A percentile compares a stretch with the other conserved stretches of the same genome.
phyloP scores from a whole-genome alignment of 37 sponge, comb jelly and placozoan species.

The Bolinopsis microptera region DNA sequence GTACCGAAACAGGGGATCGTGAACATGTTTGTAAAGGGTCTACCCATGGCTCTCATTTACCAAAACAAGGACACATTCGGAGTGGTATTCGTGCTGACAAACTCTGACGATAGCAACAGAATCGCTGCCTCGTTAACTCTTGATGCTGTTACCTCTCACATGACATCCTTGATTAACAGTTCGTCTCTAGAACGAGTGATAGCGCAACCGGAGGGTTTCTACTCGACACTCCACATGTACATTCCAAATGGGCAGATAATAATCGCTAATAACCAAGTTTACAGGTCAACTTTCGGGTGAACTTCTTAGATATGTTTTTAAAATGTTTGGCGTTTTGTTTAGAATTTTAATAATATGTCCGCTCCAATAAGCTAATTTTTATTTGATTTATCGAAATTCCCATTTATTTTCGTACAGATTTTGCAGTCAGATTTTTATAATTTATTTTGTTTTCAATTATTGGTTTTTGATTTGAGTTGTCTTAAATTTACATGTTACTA shows the following conservation, averaged over 20 bases:
- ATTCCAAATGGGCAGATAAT: slow-evolving; percentile 37
- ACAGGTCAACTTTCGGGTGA: neutral
- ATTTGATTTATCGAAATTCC: too few species aligned
- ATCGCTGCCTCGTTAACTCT: slow-evolving; percentile 56
- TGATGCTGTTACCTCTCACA: neutral
- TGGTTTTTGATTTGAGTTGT: too few species aligned
- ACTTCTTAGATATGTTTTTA: neutral
- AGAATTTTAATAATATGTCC: neutral
- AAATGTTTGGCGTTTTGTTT: neutral
- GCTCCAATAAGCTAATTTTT: too few species aligned
- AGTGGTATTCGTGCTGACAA: slow-evolving; percentile 14
- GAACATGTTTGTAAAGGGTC: slow-evolving; percentile 19
- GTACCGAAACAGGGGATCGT: slow-evolving; percentile 31
- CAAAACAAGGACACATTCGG: slow-evolving; percentile 15
- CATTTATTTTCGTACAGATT: too few species aligned
- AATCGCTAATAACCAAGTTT: neutral
- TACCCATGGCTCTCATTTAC: slow-evolving; percentile 9
- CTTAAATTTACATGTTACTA: too few species aligned
- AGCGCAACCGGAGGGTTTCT: neutral
- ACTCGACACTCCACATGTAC: neutral
- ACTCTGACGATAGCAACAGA: slow-evolving; percentile 16
- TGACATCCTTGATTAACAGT: neutral
- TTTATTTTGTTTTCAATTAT: too few species aligned
- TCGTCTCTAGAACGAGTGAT: neutral
- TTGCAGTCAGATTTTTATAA: too few species aligned